These are phyloP conservation scores for Orestias chungarensis DNA, from an alignment of 2,797 vertebrate genomes.

Conservation along the genomic window DNA sequence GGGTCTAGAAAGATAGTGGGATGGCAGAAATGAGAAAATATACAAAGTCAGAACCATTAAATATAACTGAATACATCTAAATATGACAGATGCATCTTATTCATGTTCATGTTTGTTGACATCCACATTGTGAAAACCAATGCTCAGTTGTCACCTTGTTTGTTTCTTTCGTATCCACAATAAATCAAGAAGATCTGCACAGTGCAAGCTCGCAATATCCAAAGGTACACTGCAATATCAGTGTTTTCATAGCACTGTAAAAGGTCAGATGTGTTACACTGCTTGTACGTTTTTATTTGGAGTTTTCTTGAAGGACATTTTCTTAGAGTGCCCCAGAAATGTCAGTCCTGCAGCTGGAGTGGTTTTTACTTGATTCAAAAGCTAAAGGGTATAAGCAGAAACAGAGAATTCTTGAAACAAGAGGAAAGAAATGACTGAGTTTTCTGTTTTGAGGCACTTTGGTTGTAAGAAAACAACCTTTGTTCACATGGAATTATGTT, in stretches of 20 bases:
- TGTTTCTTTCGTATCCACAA: conserved; percentile 22
- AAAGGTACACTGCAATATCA: conserved; percentile 5
- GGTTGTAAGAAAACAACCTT: background rate
- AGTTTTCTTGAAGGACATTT: conserved; percentile 48
- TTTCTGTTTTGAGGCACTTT: background rate
- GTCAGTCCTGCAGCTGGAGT: conserved; percentile 59
- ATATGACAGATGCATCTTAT: conserved; percentile 20
- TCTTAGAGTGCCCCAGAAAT: conserved; percentile 64
- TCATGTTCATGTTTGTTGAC: conserved; percentile 30
- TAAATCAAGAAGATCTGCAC: background rate
- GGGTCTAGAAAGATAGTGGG: conserved; percentile 41
- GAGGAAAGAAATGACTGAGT: conserved; percentile 1
- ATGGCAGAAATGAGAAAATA: conserved; percentile 52
- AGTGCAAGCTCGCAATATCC: conserved; percentile 5
- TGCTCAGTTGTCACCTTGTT: conserved; percentile 13
- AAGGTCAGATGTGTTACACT: conserved; percentile 48
- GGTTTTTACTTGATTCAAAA: conserved; percentile 59
- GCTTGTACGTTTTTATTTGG: conserved; percentile 32
- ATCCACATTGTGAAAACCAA: conserved; percentile 11
- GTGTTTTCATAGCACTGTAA: conserved; percentile 19
- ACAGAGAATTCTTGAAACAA: conserved; percentile 3
- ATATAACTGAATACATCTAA: conserved; percentile 26
- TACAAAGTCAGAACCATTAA: conserved; percentile 29
- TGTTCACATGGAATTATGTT: background rate
- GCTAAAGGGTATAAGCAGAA: conserved; percentile 33